These are phyloP conservation scores for Tryphoninae sp. DNA, from an alignment of 2,888 invertebrate genomes.

Conservation along the genomic window DNA sequence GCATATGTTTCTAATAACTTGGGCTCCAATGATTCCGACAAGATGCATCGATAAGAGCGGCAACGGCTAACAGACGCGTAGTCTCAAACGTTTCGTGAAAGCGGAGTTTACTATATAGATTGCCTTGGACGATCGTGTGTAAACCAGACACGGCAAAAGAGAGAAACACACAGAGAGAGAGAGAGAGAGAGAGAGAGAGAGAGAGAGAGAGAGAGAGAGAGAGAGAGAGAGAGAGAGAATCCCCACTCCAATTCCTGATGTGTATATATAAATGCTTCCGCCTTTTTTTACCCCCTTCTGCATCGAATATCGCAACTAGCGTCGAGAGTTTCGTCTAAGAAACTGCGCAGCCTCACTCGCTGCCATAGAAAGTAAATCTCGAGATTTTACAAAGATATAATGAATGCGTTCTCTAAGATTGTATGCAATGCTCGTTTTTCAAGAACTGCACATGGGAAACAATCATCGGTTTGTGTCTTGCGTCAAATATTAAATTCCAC, in stretches of 20 bases:
- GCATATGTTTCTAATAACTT: constrained; percentile 10
- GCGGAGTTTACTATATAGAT: constrained; percentile 52
- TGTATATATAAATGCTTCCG: constrained; percentile 61
- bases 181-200: not conserved
- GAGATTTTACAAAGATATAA: constrained; percentile 27
- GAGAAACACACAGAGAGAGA: no score
- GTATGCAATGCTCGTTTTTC: not conserved
- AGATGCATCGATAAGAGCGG: constrained; percentile 47
- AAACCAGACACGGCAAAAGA: not conserved
- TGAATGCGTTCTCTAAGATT: not conserved
- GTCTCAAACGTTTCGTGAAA: constrained; percentile 55
- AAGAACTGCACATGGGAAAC: not conserved
- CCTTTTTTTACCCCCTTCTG: constrained; percentile 54
- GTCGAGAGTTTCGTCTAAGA: constrained; percentile 35
- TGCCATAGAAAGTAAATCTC: constrained; percentile 49
- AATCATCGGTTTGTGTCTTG: constrained; percentile 2
- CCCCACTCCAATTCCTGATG: not conserved
- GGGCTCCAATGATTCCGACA: constrained; percentile 41
- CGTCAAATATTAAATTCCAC: not conserved
- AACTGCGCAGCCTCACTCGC: constrained; percentile 45
- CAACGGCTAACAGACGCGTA: constrained; percentile 7
- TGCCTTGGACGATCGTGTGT: constrained; percentile 38
- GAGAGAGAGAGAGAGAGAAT: not conserved
- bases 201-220: not conserved
- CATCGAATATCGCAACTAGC: constrained; percentile 34